Conservation (phyloP, 2,113 vertebrate genomes). For the Cyanoramphus novaezelandiae region DNA sequence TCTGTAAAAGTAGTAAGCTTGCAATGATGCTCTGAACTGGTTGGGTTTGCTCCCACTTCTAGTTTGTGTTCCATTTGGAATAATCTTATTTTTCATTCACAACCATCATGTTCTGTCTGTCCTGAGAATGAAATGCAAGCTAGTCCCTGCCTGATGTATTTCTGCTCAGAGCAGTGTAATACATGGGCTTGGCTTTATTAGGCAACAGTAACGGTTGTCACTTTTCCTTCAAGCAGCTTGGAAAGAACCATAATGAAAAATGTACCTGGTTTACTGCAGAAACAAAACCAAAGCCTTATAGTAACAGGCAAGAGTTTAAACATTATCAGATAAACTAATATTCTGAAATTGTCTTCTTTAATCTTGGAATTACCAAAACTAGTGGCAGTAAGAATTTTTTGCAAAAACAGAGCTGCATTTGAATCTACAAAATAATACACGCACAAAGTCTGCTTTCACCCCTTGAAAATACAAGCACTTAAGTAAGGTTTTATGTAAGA, state of each 20-base stretch:
- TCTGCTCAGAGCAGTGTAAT: not conserved
- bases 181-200: not conserved
- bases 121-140: not conserved
- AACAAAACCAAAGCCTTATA: not conserved
- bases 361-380: not conserved
- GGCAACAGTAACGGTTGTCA: not conserved
- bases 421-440: not conserved
- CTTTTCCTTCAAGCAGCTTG: not conserved
- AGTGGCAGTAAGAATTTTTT: accelerated
- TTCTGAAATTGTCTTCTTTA: not conserved
- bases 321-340: not conserved
- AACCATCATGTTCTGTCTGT: not conserved
- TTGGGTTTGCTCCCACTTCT: not conserved
- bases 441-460: not conserved
- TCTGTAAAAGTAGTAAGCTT: not conserved
- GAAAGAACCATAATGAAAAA: not conserved
- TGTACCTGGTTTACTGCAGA: not conserved
- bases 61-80: not conserved
- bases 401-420: not conserved
- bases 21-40: not conserved
- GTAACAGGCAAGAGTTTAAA: not conserved
- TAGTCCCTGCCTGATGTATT: not conserved
- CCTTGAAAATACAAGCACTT: not conserved
- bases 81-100: not conserved
- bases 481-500: not conserved